Evolutionary conservation across 1,140 invertebrate species (phyloP).

Genomic region (Drosophila watanabei): DNA sequence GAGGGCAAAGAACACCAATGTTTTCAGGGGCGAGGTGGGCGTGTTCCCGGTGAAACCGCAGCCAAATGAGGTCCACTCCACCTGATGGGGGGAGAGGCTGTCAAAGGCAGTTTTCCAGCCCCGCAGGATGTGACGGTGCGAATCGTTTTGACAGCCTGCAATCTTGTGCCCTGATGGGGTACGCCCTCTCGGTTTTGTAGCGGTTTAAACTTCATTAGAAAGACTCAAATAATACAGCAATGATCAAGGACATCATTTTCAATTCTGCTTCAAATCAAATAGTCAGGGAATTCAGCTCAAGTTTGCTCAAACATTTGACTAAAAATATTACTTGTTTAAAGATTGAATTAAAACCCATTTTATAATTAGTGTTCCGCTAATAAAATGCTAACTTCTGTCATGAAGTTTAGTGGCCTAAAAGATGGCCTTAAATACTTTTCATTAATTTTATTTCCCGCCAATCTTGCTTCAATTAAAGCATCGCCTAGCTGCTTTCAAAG

Average conservation of each 20-base stretch:
- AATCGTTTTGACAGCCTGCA: conserved; percentile 67
- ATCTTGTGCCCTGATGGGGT: conserved; percentile 41
- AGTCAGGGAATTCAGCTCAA: neutral
- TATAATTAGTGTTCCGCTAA: no score
- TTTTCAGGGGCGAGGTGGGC: conserved; percentile 37
- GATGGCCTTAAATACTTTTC: neutral
- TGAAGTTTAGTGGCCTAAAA: neutral
- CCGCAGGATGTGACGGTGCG: conserved; percentile 11
- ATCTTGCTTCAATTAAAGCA: conserved; percentile 1
- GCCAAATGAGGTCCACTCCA: conserved; percentile 69
- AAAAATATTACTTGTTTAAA: neutral
- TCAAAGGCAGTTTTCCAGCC: conserved; percentile 59
- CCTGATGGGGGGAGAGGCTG: conserved; percentile 50
- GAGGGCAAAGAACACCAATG: conserved; percentile 41
- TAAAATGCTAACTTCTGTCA: neutral
- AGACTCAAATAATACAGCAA: neutral
- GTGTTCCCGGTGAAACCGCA: conserved; percentile 44
- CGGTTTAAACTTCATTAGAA: conserved; percentile 6
- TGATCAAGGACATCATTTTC: neutral
- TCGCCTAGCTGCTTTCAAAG: neutral
- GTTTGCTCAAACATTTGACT: neutral
- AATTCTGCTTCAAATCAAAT: neutral
- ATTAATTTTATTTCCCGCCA: neutral
- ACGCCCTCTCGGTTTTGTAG: conserved; percentile 31
- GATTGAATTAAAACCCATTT: neutral